These are phyloP conservation scores for Tachysurus vachellii DNA, from an alignment of 2,113 vertebrate species.

Conservation along the genomic window DNA sequence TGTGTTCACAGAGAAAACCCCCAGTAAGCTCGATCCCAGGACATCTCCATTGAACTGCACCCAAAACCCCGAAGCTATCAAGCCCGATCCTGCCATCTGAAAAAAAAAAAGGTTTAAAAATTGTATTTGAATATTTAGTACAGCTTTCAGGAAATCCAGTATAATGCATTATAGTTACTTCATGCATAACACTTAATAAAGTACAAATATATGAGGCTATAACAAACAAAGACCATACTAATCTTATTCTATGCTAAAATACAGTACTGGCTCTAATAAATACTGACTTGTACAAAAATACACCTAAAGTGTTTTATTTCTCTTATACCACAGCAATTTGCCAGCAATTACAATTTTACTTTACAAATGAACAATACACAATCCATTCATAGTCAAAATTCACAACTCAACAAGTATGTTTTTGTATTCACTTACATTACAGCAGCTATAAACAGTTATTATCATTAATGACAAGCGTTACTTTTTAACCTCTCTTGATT, in stretches of 20 bases:
- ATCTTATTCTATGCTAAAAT: background rate
- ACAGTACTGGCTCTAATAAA: background rate
- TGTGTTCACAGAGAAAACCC: slow-evolving; percentile 58
- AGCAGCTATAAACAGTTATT: background rate
- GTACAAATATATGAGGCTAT: background rate
- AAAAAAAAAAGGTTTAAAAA: background rate
- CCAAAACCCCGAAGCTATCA: slow-evolving; percentile 88
- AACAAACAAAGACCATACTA: background rate
- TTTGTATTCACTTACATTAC: background rate
- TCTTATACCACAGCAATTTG: background rate
- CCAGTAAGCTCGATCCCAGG: slow-evolving; percentile 77
- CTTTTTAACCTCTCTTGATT: background rate
- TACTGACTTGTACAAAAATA: no score
- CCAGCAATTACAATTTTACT: background rate
- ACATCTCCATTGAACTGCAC: slow-evolving; percentile 70
- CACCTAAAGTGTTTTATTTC: background rate
- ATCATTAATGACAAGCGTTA: background rate
- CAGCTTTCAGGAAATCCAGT: background rate
- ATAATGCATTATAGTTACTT: background rate
- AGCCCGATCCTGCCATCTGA: slow-evolving; percentile 77
- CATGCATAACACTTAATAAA: background rate
- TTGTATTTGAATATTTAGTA: background rate
- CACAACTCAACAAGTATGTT: background rate
- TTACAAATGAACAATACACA: background rate
- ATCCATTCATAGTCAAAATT: background rate